A percentile compares a stretch with the other conserved stretches of the same genome.
Evolutionary conservation across 2,113 vertebrate genomes (phyloP).

Genomic region (Cephalopterus ornatus): DNA sequence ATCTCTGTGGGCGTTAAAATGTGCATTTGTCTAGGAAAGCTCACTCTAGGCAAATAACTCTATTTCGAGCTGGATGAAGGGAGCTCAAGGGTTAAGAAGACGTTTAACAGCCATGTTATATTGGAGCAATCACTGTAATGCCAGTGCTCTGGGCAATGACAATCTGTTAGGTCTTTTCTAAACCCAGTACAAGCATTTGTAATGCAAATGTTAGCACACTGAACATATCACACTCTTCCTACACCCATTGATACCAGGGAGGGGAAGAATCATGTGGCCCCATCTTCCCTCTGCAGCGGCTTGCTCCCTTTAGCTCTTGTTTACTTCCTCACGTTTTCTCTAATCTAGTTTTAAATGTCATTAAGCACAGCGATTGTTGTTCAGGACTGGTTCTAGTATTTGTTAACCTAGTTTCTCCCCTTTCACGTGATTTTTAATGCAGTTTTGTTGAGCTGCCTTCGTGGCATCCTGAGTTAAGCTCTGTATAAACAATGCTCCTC

Average conservation of each 20-base stretch:
- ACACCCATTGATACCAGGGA: not conserved
- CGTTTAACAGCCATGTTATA: conserved; percentile 6
- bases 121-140: conserved; percentile 42
- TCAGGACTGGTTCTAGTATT: not conserved
- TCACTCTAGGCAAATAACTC: not conserved
- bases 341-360: conserved; percentile 24
- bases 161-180: conserved; percentile 51
- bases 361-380: not conserved
- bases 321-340: conserved; percentile 11
- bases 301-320: conserved; percentile 22
- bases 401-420: not conserved
- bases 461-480: not conserved
- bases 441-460: not conserved
- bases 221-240: conserved; percentile 39
- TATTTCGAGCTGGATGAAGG: not conserved
- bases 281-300: not conserved
- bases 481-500: not conserved
- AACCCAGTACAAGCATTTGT: conserved; percentile 49
- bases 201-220: conserved; percentile 59
- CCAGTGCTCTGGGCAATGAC: conserved; percentile 47
- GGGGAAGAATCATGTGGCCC: not conserved
- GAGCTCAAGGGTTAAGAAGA: conserved; percentile 43
- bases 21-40: not conserved
- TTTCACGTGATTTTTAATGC: not conserved
- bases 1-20: not conserved